Conservation (phyloP, 2,797 vertebrate genomes). For the Anguilla marmorata region DNA sequence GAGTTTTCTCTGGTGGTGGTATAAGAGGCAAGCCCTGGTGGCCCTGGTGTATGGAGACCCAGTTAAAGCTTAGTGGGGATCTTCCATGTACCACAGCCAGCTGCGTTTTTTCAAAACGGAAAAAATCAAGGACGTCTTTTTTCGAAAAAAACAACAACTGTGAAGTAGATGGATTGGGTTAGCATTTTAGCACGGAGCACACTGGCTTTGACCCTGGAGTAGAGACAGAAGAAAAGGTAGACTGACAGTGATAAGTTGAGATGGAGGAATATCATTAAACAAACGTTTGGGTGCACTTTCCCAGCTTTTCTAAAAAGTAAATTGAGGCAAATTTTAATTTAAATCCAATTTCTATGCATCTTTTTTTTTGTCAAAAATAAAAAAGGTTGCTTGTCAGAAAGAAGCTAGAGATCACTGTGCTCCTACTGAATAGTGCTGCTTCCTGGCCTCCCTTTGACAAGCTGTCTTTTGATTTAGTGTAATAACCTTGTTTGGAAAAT, state of each 20-base stretch:
- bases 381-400: neutral
- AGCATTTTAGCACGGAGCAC: neutral
- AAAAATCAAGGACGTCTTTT: neutral
- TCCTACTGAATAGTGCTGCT: neutral
- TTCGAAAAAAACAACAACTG: neutral
- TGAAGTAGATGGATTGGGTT: neutral
- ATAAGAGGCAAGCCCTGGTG: neutral
- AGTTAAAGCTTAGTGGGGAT: neutral
- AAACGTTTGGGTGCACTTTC: neutral
- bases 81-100: neutral
- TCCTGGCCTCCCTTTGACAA: neutral
- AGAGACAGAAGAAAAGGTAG: neutral
- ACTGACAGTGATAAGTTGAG: neutral
- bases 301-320: neutral
- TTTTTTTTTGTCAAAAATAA: neutral
- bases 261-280: neutral
- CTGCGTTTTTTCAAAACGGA: neutral
- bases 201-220: neutral
- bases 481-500: slow-evolving; percentile 15
- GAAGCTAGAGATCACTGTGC: neutral
- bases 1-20: neutral
- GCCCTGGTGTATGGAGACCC: neutral
- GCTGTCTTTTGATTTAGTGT: slow-evolving; percentile 10
- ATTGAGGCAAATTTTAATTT: neutral
- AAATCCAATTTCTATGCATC: neutral